These are phyloP conservation scores for Hirudinaria manillensis DNA, from an alignment of 2,888 invertebrate genomes.

Conservation along the genomic window DNA sequence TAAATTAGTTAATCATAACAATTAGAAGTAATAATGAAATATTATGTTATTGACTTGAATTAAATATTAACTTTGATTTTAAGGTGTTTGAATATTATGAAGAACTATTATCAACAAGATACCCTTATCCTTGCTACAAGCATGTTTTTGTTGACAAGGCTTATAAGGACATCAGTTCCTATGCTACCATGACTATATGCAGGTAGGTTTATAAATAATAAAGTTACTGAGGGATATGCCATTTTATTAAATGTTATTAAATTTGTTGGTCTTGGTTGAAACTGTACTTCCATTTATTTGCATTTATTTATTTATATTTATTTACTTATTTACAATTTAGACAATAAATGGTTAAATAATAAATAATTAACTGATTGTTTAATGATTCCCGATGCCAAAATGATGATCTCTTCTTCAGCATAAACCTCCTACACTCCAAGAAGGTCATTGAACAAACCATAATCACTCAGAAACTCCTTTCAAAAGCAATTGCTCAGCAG, in stretches of 20 bases:
- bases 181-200: slow-evolving; percentile 88
- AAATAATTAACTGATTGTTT: too few relatives aligned
- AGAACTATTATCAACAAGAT: slow-evolving; percentile 82
- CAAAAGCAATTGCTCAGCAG: slow-evolving; percentile 91
- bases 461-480: slow-evolving; percentile 78
- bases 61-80: neutral
- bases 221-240: too few relatives aligned
- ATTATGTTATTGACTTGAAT: neutral
- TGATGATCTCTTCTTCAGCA: slow-evolving; percentile 61
- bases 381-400: too few relatives aligned
- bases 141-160: slow-evolving; percentile 91
- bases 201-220: slow-evolving; percentile 54
- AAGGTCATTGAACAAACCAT: slow-evolving; percentile 69
- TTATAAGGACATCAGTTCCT: slow-evolving; percentile 73
- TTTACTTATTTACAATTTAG: neutral
- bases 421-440: slow-evolving; percentile 72
- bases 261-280: too few relatives aligned
- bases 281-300: too few relatives aligned
- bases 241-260: too few relatives aligned
- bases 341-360: neutral
- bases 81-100: slow-evolving; percentile 87
- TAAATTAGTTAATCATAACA: neutral
- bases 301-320: neutral
- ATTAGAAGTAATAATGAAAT: neutral
- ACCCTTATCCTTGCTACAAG: slow-evolving; percentile 90